A percentile compares a stretch with the other conserved stretches of the same genome.
phyloP scores from a whole-genome alignment of 1,140 invertebrate genomes.

The Coenobita brevimanus region DNA sequence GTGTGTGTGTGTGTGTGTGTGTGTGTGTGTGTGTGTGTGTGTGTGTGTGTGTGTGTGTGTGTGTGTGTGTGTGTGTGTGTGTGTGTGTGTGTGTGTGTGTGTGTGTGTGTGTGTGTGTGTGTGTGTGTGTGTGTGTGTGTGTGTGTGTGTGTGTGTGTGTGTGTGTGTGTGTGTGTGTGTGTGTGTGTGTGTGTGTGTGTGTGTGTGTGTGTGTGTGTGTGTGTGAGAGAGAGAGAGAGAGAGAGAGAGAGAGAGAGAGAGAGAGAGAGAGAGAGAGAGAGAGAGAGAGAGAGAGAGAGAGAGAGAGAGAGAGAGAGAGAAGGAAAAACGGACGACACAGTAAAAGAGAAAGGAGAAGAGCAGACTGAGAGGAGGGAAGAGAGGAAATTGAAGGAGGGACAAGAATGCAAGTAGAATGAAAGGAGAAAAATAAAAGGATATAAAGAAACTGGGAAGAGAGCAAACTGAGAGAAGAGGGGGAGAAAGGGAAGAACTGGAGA shows the following conservation, averaged over 20 bases:
- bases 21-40: neutral
- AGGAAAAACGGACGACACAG: too few relatives aligned
- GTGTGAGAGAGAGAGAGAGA: neutral
- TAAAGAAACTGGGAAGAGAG: neutral
- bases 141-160: neutral
- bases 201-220: conserved; percentile 1
- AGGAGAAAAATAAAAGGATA: neutral
- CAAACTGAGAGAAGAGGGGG: neutral
- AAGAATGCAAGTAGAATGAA: neutral
- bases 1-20: neutral
- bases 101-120: conserved; percentile 12
- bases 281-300: too few relatives aligned
- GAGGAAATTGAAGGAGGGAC: neutral
- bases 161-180: neutral
- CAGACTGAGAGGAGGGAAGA: too few relatives aligned
- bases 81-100: neutral
- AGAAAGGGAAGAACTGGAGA: too few relatives aligned
- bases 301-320: too few relatives aligned
- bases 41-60: neutral
- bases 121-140: conserved; percentile 18
- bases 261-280: too few relatives aligned
- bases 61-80: neutral
- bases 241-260: too few relatives aligned
- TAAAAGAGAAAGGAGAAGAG: too few relatives aligned
- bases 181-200: neutral